Percentiles rank a stretch among this genome's conserved stretches.
Conservation (phyloP, 2,113 vertebrate species). For the Camelus dromedarius region DNA sequence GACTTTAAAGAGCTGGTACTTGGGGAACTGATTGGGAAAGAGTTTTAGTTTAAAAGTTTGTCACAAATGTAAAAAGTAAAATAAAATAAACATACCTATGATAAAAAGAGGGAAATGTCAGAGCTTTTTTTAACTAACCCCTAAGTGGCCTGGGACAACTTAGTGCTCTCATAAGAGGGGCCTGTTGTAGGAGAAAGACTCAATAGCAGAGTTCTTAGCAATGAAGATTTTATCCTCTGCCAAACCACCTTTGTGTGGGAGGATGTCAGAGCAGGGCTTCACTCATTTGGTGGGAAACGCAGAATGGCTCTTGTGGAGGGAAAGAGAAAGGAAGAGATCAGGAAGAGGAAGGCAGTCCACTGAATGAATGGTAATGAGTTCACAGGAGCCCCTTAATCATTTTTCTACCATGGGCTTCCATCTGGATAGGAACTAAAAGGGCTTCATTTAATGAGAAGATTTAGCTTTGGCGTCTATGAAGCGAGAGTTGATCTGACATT, state of each 20-base stretch:
- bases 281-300: neutral
- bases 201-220: neutral
- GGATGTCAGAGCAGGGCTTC: neutral
- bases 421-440: conserved; percentile 58
- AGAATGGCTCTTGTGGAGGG: neutral
- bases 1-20: conserved; percentile 32
- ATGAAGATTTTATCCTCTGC: neutral
- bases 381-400: conserved; percentile 61
- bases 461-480: conserved; percentile 53
- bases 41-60: conserved; percentile 8
- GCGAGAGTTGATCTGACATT: conserved; percentile 61
- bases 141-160: neutral
- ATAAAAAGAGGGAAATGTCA: neutral
- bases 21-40: neutral
- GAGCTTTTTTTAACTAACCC: neutral
- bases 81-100: neutral
- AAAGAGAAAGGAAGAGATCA: conserved; percentile 1
- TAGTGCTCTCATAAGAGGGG: neutral
- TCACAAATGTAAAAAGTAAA: conserved; percentile 24
- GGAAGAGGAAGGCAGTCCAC: neutral
- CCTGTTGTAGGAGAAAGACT: neutral
- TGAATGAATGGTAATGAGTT: conserved; percentile 62
- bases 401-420: conserved; percentile 7
- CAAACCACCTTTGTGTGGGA: neutral
- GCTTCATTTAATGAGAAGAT: conserved; percentile 61